Evolutionary conservation across 2,797 vertebrate species (phyloP).

Genomic region (Vespertilio murinus): DNA sequence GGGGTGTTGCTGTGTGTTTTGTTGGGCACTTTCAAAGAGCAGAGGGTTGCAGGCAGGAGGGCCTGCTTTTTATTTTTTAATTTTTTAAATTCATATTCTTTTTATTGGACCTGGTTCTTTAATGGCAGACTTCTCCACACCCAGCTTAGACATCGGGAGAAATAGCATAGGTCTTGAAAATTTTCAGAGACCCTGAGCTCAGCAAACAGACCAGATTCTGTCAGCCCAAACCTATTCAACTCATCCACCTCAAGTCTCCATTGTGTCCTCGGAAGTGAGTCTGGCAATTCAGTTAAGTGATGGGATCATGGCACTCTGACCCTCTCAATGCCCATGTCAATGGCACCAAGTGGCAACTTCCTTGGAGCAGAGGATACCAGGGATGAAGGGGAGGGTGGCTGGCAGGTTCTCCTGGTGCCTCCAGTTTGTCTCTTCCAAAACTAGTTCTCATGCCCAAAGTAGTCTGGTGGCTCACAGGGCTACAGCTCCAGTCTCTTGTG

Average conservation of each 20-base stretch:
- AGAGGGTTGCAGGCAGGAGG: not conserved
- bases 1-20: not conserved
- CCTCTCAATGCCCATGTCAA: not conserved
- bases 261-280: not conserved
- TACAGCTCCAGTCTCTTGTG: conserved; percentile 70
- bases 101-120: too few species aligned
- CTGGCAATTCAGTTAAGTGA: not conserved
- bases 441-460: conserved; percentile 67
- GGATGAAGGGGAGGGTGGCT: not conserved
- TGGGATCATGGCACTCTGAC: not conserved
- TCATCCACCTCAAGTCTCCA: not conserved
- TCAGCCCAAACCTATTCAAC: not conserved
- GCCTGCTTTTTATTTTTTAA: too few species aligned
- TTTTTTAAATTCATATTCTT: too few species aligned
- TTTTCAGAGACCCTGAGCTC: not conserved
- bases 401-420: not conserved
- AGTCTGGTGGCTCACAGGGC: conserved; percentile 25
- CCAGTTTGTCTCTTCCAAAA: conserved; percentile 56
- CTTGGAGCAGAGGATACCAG: not conserved
- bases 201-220: not conserved
- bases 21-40: not conserved
- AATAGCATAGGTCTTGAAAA: not conserved
- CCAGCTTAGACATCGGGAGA: not conserved
- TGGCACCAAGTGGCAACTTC: not conserved
- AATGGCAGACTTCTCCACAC: not conserved